Conservation (phyloP, 2,797 vertebrate species). For the Sitta carolinensis region DNA sequence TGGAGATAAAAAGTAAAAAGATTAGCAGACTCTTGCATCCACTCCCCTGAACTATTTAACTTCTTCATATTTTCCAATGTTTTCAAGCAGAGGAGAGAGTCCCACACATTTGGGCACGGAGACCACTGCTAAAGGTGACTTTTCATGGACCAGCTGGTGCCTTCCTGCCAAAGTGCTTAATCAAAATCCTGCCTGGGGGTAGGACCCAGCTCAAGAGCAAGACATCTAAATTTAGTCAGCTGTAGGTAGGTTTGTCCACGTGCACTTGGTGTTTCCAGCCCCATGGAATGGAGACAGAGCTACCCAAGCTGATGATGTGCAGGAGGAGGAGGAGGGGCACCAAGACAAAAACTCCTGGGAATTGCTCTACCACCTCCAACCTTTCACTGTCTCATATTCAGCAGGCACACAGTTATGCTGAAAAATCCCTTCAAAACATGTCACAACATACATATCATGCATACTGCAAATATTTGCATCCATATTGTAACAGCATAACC, state of each 20-base stretch:
- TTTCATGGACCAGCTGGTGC: not conserved
- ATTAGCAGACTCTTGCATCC: not conserved
- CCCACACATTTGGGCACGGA: not conserved
- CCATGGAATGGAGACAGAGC: not conserved
- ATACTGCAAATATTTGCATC: not conserved
- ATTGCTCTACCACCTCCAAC: not conserved
- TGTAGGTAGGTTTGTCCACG: accelerated
- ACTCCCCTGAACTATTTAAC: not conserved
- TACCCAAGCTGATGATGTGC: not conserved
- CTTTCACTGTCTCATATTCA: not conserved
- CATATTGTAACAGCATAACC: not conserved
- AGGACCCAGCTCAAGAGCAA: not conserved
- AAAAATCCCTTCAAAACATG: not conserved
- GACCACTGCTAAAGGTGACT: not conserved
- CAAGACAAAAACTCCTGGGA: not conserved
- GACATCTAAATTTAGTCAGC: not conserved
- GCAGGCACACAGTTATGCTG: not conserved
- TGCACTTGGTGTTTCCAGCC: not conserved
- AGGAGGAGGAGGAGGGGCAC: not conserved
- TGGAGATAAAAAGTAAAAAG: not conserved
- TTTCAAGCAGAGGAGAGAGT: not conserved
- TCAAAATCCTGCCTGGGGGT: not conserved
- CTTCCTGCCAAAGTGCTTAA: not conserved
- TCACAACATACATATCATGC: accelerated
- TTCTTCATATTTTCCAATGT: not conserved